Evolutionary conservation across 2,888 invertebrate species (phyloP), one percentile per base, ranked within the genome.

Genomic region (Deroplatys truncata): DNA sequence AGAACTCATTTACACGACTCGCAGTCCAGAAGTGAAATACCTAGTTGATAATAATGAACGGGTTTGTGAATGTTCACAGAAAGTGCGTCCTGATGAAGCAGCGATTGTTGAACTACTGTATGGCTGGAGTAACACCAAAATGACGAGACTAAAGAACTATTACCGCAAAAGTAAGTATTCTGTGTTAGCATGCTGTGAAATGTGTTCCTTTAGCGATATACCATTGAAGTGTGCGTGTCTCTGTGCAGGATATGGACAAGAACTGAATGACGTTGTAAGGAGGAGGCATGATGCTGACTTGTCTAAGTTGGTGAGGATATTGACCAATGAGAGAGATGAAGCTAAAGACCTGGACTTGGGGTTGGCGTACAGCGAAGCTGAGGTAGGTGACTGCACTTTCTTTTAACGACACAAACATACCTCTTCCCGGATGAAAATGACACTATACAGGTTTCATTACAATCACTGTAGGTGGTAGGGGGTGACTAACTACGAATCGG

Each of bases 21-120:
- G 10, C 43, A 43, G 1, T 13, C 1, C 13, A 43, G 0, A 1
- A 43, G 43, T 43, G 13, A 43, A 43, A 13, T 43, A n/a, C n/a
- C n/a, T n/a, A 7, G 43, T 13, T 43, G 43, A 13, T 43, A 43
- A 43, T 2, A 43, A 10, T 10, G 9, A 35, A 35, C 35, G 2
- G 35, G 43, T 43, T 43, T 43, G 43, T 43, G 13, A 43, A 43
- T 43, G 43, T 43, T 90, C 88, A 7, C 91, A 93, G 92, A 93
- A 93, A 31, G 88, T 93, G 28, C 93, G 93, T 86, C 94, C 94
- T 2, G 93, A 93, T 90, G 94, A 94, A 92, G 91, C 92, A 56
- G 92, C 93, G 1, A 91, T 94, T 13, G 93, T 94, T 88, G 94
- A 94, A 91, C 92, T 94, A 28, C 92, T 94, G 91, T 93, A 93